Conservation (phyloP, 2,888 invertebrate species). For the Nebria salina region DNA sequence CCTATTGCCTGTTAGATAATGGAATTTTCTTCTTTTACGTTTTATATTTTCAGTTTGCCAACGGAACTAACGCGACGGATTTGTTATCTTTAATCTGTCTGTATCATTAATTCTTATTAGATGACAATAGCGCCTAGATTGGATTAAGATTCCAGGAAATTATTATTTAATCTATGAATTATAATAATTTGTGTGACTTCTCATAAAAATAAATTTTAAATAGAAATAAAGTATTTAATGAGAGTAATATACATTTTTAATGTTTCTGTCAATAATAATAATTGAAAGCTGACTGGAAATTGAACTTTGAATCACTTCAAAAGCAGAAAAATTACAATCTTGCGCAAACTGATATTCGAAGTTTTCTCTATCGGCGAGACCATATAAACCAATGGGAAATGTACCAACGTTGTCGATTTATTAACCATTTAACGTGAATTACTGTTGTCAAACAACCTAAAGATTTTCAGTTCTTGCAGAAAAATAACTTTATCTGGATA, state of each 20-base stretch:
- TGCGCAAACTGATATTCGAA: not conserved
- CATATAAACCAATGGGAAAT: not conserved
- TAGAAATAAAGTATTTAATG: no score
- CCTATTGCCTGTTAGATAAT: slow-evolving; percentile 13
- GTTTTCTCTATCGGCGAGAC: not conserved
- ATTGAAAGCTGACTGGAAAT: not conserved
- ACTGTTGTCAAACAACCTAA: not conserved
- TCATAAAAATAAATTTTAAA: no score
- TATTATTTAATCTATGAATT: not conserved
- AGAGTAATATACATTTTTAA: no score
- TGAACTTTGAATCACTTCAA: not conserved
- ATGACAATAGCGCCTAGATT: not conserved
- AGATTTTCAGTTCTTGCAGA: not conserved
- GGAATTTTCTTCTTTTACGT: not conserved
- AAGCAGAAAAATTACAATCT: not conserved
- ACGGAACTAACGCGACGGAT: not conserved
- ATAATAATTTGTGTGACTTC: no score
- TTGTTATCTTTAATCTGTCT: slow-evolving; percentile 24
- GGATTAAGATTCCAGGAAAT: not conserved
- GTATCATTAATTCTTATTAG: not conserved
- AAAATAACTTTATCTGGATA: not conserved
- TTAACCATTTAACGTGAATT: slow-evolving; percentile 33
- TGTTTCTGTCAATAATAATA: no score
- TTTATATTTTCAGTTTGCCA: not conserved
- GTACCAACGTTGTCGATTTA: slow-evolving; percentile 20